Percentiles rank a stretch among this genome's conserved stretches.
phyloP scores from a whole-genome alignment of 2,113 vertebrate genomes.

The Salvelinus alpinus region DNA sequence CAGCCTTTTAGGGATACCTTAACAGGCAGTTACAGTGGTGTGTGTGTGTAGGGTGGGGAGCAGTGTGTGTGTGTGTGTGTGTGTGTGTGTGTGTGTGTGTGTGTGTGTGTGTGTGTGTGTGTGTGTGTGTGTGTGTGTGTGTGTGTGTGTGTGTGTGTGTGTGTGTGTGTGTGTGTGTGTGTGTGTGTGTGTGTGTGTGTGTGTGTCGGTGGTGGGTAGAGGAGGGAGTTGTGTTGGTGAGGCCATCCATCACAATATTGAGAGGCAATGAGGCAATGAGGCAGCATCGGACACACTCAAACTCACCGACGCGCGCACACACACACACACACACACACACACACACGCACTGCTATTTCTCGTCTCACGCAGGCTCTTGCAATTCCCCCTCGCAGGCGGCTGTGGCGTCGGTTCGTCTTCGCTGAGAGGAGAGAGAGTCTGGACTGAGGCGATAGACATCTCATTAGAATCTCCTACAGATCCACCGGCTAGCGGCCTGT shows the following conservation, averaged over 20 bases:
- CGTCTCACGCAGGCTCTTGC: slow-evolving; percentile 48
- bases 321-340: background rate
- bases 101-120: too few species aligned
- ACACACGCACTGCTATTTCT: slow-evolving; percentile 23
- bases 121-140: too few species aligned
- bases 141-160: too few species aligned
- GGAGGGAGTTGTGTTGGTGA: slow-evolving; percentile 33
- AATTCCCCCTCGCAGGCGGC: slow-evolving; percentile 35
- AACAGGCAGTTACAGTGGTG: slow-evolving; percentile 62
- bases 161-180: too few species aligned
- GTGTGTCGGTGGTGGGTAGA: slow-evolving; percentile 19
- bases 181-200: too few species aligned
- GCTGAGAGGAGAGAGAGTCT: slow-evolving; percentile 63
- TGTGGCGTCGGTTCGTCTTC: slow-evolving; percentile 42
- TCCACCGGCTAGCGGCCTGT: slow-evolving; percentile 62
- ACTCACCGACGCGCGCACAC: background rate
- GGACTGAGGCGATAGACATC: slow-evolving; percentile 79
- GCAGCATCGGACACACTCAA: too few species aligned
- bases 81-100: too few species aligned
- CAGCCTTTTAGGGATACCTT: slow-evolving; percentile 45
- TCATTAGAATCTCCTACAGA: slow-evolving; percentile 73
- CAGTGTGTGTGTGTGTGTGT: slow-evolving; percentile 33
- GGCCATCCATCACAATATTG: slow-evolving; percentile 71
- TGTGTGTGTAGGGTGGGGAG: slow-evolving; percentile 5
- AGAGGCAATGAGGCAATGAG: slow-evolving; percentile 65